These are phyloP conservation scores for Gambelia wislizenii DNA, from an alignment of 2,797 vertebrate genomes.

Conservation along the genomic window DNA sequence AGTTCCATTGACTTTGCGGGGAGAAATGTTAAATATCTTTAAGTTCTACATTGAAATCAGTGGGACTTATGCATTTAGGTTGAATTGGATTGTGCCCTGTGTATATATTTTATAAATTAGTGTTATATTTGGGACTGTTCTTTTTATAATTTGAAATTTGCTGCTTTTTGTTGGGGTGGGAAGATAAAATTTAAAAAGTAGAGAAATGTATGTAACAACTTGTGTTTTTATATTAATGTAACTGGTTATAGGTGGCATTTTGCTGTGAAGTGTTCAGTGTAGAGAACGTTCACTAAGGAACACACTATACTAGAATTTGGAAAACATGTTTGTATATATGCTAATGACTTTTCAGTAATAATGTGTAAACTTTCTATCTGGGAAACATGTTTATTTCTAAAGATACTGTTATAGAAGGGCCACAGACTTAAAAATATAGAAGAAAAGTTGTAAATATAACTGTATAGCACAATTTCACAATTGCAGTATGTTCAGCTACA, in stretches of 20 bases:
- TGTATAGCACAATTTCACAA: constrained; percentile 61
- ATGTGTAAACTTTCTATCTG: constrained; percentile 50
- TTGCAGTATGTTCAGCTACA: constrained; percentile 48
- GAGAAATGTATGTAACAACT: background rate
- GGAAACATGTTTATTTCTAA: constrained; percentile 57
- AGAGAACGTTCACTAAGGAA: constrained; percentile 42
- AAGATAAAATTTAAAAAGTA: background rate
- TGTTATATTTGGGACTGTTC: constrained; percentile 47
- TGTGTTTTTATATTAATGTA: constrained; percentile 22
- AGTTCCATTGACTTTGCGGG: background rate
- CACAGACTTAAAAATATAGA: constrained; percentile 38
- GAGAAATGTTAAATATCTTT: background rate
- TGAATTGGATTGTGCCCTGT: constrained; percentile 26
- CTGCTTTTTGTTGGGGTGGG: constrained; percentile 58
- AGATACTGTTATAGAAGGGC: constrained; percentile 41
- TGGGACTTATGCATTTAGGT: background rate
- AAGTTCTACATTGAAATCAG: background rate
- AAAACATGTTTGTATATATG: constrained; percentile 38
- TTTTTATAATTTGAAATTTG: constrained; percentile 66
- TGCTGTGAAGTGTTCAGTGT: constrained; percentile 41
- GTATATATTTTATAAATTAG: constrained; percentile 64
- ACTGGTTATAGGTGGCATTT: constrained; percentile 31
- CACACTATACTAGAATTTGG: constrained; percentile 45
- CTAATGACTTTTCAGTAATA: constrained; percentile 57
- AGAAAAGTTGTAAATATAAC: constrained; percentile 66